These are phyloP conservation scores for Austrofundulus limnaeus DNA, from an alignment of 2,113 vertebrate species.

Conservation along the genomic window DNA sequence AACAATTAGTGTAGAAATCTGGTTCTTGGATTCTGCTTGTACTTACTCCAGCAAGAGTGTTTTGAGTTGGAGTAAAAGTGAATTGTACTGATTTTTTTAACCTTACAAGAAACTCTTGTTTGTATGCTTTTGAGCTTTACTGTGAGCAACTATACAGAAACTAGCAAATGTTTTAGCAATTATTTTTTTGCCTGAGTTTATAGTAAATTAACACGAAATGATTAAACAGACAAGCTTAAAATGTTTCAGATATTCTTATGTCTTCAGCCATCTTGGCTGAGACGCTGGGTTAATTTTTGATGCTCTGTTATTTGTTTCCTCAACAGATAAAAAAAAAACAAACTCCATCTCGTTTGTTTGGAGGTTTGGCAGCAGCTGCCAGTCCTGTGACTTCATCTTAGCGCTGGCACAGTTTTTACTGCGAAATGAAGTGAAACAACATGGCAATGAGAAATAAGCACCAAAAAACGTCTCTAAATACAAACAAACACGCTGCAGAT, in stretches of 20 bases:
- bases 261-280: slow-evolving; percentile 4
- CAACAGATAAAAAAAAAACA: no score
- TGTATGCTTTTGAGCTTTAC: no score
- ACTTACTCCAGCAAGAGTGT: background rate
- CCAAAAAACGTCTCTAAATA: slow-evolving; percentile 34
- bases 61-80: background rate
- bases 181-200: no score
- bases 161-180: no score
- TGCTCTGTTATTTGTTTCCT: slow-evolving; percentile 36
- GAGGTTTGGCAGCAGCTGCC: slow-evolving; percentile 49
- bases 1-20: background rate
- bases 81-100: no score
- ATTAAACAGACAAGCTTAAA: background rate
- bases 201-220: background rate
- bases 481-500: slow-evolving; percentile 54
- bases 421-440: slow-evolving; percentile 45
- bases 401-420: slow-evolving; percentile 39
- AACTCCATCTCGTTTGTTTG: slow-evolving; percentile 40
- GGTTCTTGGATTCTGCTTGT: background rate
- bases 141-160: no score
- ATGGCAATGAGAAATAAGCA: slow-evolving; percentile 32
- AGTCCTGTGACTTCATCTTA: slow-evolving; percentile 44
- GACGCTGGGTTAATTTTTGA: slow-evolving; percentile 30
- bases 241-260: slow-evolving; percentile 19
- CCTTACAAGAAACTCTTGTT: no score